phyloP scores from a whole-genome alignment of 2,797 vertebrate species.

The Enteromius paludinosus region DNA sequence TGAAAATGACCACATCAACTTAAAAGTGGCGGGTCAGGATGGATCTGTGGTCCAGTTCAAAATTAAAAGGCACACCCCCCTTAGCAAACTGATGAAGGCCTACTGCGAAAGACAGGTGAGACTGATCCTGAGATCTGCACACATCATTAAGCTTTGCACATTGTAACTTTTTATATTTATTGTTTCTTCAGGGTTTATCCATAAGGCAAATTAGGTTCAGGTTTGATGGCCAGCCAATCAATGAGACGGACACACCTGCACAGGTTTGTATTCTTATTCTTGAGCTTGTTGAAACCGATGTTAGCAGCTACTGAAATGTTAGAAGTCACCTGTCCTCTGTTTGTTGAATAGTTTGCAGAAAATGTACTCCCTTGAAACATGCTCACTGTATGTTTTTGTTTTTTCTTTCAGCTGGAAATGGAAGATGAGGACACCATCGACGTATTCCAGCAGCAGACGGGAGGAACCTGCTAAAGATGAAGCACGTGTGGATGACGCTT shows the following conservation, averaged over 20 bases:
- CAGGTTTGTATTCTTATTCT: slow-evolving; percentile 76
- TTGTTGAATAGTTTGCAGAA: background rate
- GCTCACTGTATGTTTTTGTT: background rate
- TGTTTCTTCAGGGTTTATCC: slow-evolving; percentile 83
- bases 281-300: background rate
- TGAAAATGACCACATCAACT: slow-evolving; percentile 90
- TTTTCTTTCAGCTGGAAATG: slow-evolving; percentile 87
- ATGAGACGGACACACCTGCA: slow-evolving; percentile 90
- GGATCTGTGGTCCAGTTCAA: slow-evolving; percentile 92
- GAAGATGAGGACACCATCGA: slow-evolving; percentile 93
- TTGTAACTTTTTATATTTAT: background rate
- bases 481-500: background rate
- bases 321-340: background rate
- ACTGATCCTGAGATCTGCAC: background rate
- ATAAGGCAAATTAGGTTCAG: slow-evolving; percentile 91
- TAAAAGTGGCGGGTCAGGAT: slow-evolving; percentile 90
- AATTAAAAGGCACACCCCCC: slow-evolving; percentile 89
- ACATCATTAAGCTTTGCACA: background rate
- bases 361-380: background rate
- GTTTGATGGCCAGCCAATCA: slow-evolving; percentile 93
- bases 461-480: slow-evolving; percentile 74
- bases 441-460: slow-evolving; percentile 95
- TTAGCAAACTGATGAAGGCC: slow-evolving; percentile 92
- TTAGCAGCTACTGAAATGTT: background rate
- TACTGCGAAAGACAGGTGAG: slow-evolving; percentile 91